Evolutionary conservation across 2,113 vertebrate species (phyloP).

Genomic region (Zosterops lateralis): DNA sequence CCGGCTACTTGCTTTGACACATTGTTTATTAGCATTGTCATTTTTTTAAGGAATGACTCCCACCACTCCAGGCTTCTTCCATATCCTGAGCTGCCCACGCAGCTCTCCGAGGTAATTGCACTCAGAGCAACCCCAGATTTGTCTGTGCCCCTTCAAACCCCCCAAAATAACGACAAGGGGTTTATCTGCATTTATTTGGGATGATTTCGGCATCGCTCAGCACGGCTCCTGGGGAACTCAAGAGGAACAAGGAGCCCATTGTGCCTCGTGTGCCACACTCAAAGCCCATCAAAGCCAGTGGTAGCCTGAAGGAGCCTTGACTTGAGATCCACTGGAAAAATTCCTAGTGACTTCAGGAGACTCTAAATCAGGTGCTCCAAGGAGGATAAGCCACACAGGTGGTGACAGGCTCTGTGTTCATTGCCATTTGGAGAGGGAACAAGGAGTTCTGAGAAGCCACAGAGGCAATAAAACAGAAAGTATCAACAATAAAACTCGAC

Average conservation of each 20-base stretch:
- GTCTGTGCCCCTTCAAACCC: background rate
- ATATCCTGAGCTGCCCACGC: background rate
- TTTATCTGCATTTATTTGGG: background rate
- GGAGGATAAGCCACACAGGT: background rate
- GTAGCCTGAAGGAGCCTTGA: background rate
- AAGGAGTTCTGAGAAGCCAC: background rate
- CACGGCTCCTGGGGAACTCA: background rate
- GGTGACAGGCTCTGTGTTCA: background rate
- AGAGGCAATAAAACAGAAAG: background rate
- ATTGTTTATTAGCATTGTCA: fast-evolving
- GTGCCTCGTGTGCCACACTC: background rate
- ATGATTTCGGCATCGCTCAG: background rate
- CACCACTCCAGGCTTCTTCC: background rate
- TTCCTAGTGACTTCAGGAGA: background rate
- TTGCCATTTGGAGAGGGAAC: background rate
- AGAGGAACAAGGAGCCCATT: background rate
- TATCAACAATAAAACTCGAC: background rate
- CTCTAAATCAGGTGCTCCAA: background rate
- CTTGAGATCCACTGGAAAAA: background rate
- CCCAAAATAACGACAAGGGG: background rate
- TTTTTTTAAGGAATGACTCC: background rate
- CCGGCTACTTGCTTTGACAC: fast-evolving
- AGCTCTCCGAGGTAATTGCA: background rate
- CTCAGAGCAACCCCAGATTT: background rate
- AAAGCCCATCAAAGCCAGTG: background rate